Conservation (phyloP, 2,888 invertebrate genomes). For the Metellina segmentata region DNA sequence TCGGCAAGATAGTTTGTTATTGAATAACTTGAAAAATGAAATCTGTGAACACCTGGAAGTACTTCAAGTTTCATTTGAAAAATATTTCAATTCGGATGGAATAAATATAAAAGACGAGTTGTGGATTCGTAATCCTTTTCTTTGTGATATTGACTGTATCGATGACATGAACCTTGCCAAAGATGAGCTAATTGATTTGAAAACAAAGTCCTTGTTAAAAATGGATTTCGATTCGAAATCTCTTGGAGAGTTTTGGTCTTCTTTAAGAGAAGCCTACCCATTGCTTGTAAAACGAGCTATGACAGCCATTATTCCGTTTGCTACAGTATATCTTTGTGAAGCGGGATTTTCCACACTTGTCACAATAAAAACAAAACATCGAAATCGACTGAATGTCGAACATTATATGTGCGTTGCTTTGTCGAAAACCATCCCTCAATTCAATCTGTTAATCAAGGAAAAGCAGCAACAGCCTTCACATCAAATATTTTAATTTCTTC, state of each 20-base stretch:
- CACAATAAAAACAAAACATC: slow-evolving; percentile 63
- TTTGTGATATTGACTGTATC: slow-evolving; percentile 62
- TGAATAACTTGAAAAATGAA: slow-evolving; percentile 10
- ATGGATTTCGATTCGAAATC: slow-evolving; percentile 51
- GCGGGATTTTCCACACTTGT: slow-evolving; percentile 57
- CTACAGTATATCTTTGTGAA: slow-evolving; percentile 56
- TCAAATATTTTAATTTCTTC: slow-evolving; percentile 44
- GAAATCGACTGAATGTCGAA: slow-evolving; percentile 57
- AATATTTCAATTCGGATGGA: no score
- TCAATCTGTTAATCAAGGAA: slow-evolving; percentile 59
- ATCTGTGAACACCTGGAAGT: no score
- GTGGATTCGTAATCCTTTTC: slow-evolving; percentile 9
- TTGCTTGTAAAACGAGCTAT: slow-evolving; percentile 62
- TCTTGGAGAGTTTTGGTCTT: no score
- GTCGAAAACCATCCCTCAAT: slow-evolving; percentile 56
- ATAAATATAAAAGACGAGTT: no score
- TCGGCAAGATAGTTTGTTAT: slow-evolving; percentile 55
- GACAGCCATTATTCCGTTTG: slow-evolving; percentile 62
- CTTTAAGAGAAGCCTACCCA: slow-evolving; percentile 42
- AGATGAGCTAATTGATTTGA: slow-evolving; percentile 63
- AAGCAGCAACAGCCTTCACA: slow-evolving; percentile 57
- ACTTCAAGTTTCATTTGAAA: no score
- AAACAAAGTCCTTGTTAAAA: slow-evolving; percentile 65
- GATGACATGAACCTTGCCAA: slow-evolving; percentile 62
- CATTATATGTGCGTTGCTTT: slow-evolving; percentile 58